Conservation (phyloP, 2,113 vertebrate species). For the Sigmodon hispidus region DNA sequence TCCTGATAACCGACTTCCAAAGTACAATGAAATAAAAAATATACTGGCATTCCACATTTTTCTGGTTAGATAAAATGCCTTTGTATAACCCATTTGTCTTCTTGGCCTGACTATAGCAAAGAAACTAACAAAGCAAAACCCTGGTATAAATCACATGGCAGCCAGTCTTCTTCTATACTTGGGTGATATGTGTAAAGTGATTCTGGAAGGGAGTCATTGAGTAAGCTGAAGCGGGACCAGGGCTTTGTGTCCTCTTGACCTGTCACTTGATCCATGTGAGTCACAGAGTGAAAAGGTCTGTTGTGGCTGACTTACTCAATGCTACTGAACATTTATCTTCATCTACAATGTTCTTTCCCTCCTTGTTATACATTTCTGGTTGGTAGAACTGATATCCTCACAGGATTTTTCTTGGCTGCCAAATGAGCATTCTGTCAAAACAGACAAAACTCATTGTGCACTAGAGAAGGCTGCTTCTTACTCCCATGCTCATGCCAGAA, state of each 20-base stretch:
- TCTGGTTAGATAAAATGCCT: slow-evolving; percentile 33
- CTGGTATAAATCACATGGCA: background rate
- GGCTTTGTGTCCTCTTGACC: slow-evolving; percentile 11
- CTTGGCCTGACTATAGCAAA: background rate
- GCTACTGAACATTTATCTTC: background rate
- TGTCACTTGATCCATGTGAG: slow-evolving; percentile 35
- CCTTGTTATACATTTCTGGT: background rate
- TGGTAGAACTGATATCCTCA: background rate
- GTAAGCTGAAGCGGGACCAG: background rate
- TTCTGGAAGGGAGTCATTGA: background rate
- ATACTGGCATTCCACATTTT: slow-evolving; percentile 30
- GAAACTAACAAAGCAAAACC: slow-evolving; percentile 28
- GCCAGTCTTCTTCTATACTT: background rate
- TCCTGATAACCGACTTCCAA: slow-evolving; percentile 48
- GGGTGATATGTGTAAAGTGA: background rate
- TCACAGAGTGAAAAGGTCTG: slow-evolving; percentile 42
- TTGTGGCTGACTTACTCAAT: background rate
- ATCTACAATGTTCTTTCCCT: background rate
- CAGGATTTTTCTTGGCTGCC: background rate
- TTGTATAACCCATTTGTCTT: background rate
- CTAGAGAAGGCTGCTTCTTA: background rate
- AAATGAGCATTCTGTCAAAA: background rate
- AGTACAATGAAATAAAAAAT: slow-evolving; percentile 51
- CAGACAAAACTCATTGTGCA: background rate
- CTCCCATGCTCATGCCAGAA: background rate